Conservation (phyloP, 2,797 vertebrate species). For the Varecia variegata region DNA sequence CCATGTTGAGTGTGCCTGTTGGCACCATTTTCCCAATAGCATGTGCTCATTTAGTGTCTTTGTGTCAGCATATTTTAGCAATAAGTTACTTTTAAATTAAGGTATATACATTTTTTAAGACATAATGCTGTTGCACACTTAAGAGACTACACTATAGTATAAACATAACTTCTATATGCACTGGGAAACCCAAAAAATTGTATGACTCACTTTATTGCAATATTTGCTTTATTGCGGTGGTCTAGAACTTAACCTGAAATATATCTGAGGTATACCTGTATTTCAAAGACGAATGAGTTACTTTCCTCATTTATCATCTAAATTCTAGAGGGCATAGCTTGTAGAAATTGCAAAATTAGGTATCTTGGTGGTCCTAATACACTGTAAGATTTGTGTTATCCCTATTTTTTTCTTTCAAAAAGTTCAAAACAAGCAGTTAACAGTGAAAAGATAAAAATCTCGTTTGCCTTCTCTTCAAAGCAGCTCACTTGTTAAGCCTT, state of each 20-base stretch:
- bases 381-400: background rate
- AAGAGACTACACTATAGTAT: background rate
- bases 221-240: background rate
- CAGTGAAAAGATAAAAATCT: background rate
- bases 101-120: background rate
- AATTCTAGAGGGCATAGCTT: constrained; percentile 20
- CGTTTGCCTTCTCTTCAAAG: background rate
- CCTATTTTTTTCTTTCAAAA: constrained; percentile 21
- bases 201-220: background rate
- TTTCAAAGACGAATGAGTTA: constrained; percentile 23
- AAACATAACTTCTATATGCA: background rate
- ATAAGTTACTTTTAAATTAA: background rate
- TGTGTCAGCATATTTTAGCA: background rate
- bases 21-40: background rate
- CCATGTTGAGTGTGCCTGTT: background rate
- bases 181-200: background rate
- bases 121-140: background rate
- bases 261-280: background rate
- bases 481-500: background rate
- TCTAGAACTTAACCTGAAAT: background rate
- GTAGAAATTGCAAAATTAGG: background rate
- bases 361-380: background rate
- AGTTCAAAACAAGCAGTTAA: background rate
- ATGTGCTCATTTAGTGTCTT: background rate
- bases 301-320: background rate